Percentiles rank a stretch among this genome's conserved stretches.
Evolutionary conservation across 2,797 vertebrate genomes (phyloP).

Genomic region (Chelon labrosus): DNA sequence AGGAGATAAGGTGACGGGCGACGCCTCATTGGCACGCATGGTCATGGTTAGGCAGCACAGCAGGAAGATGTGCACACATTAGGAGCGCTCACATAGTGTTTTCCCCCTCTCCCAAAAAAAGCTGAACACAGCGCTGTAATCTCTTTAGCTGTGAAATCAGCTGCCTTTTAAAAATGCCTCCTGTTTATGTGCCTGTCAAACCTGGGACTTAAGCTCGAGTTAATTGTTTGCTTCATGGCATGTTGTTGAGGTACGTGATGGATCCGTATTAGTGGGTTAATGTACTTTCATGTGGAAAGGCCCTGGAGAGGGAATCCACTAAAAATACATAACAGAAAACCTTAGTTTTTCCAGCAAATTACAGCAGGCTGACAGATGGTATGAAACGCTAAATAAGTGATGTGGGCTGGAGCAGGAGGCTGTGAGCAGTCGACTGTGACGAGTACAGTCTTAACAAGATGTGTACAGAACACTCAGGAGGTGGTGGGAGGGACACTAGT

Average conservation of each 20-base stretch:
- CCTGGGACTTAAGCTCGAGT: conserved; percentile 68
- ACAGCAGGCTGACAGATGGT: conserved; percentile 71
- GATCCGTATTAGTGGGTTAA: conserved; percentile 79
- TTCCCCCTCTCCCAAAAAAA: conserved; percentile 52
- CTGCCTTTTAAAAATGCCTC: conserved; percentile 75
- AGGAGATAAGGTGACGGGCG: conserved; percentile 60
- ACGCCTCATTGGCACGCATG: conserved; percentile 60
- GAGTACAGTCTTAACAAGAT: conserved; percentile 44
- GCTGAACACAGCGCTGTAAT: conserved; percentile 76
- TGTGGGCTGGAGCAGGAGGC: conserved; percentile 59
- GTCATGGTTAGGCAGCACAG: conserved; percentile 70
- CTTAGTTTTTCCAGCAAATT: conserved; percentile 63
- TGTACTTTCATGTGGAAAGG: conserved; percentile 73
- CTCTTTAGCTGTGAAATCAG: conserved; percentile 82
- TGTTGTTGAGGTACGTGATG: conserved; percentile 67
- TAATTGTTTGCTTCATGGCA: conserved; percentile 79
- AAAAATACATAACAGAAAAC: conserved; percentile 74
- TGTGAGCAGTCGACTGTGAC: conserved; percentile 67
- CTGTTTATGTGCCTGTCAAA: conserved; percentile 78
- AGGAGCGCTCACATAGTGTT: conserved; percentile 50
- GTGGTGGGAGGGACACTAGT: conserved; percentile 12
- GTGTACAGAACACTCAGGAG: conserved; percentile 38
- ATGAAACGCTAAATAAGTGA: conserved; percentile 72
- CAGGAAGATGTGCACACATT: conserved; percentile 62
- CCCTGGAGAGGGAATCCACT: conserved; percentile 62